Percentiles rank a stretch among this genome's conserved stretches.
These are phyloP conservation scores for Calliopum simillimum DNA, from an alignment of 2,888 invertebrate species.

Conservation along the genomic window DNA sequence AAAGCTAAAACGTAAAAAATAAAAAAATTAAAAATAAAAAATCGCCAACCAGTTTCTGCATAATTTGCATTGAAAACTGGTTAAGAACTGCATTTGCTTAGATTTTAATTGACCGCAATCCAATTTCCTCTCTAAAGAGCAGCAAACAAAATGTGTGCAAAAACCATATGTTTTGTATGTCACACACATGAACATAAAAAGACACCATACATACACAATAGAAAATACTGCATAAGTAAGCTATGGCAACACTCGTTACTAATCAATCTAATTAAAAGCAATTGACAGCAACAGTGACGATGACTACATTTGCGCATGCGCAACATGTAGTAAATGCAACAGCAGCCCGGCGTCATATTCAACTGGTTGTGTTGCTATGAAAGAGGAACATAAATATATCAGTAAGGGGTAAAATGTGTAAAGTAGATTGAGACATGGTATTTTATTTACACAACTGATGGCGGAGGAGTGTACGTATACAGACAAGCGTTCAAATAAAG, in stretches of 20 bases:
- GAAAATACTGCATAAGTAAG: not conserved
- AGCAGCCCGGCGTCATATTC: not conserved
- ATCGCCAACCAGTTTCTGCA: not conserved
- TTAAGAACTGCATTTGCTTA: not conserved
- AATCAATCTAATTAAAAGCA: constrained; percentile 28
- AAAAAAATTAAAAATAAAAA: not conserved
- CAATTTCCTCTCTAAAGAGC: not conserved
- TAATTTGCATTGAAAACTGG: not conserved
- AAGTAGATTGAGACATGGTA: too few species aligned
- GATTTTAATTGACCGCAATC: not conserved
- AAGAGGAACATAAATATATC: too few species aligned
- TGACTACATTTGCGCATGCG: not conserved
- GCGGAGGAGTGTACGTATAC: too few species aligned
- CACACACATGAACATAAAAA: not conserved
- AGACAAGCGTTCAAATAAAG: too few species aligned
- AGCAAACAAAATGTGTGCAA: too few species aligned
- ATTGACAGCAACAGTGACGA: constrained; percentile 8
- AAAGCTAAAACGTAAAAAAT: not conserved
- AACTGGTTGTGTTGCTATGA: not conserved
- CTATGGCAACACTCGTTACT: constrained; percentile 3
- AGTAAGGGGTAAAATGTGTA: too few species aligned
- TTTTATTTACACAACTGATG: too few species aligned
- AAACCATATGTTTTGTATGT: too few species aligned
- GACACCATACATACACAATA: not conserved
- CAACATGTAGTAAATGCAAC: not conserved